Conservation (phyloP, 2,888 invertebrate species). For the Ypsolopha scabrella region DNA sequence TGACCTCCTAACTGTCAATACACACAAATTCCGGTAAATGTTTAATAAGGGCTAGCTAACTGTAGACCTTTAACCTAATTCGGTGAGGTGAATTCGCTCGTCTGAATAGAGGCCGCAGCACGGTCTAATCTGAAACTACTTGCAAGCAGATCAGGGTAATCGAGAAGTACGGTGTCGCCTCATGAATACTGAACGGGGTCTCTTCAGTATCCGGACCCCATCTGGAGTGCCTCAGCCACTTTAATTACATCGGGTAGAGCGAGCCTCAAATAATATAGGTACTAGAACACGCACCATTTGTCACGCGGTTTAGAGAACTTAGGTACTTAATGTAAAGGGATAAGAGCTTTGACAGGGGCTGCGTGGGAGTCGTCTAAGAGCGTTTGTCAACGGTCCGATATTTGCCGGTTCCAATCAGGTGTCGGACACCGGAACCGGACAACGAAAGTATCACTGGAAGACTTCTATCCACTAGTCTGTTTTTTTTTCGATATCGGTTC, state of each 20-base stretch:
- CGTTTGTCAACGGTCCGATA: no score
- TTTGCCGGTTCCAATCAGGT: no score
- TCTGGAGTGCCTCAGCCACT: constrained; percentile 2
- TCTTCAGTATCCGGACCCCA: neutral
- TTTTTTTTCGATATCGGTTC: no score
- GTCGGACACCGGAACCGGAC: no score
- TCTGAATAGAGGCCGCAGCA: constrained; percentile 9
- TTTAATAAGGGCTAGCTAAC: neutral
- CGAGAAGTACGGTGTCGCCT: constrained; percentile 37
- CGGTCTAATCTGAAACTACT: constrained; percentile 55
- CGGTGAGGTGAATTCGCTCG: neutral
- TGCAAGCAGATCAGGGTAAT: constrained; percentile 51
- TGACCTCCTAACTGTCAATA: no score
- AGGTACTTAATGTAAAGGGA: no score
- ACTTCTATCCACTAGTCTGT: no score
- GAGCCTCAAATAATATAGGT: neutral
- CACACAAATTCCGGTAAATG: neutral
- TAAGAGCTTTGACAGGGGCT: no score
- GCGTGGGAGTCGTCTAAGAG: no score
- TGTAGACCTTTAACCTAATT: constrained; percentile 1
- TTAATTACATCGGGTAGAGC: constrained; percentile 4
- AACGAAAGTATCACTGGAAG: no score
- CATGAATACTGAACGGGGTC: constrained; percentile 52
- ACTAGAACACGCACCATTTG: neutral
- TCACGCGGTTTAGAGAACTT: no score